Evolutionary conservation across 2,113 vertebrate genomes (phyloP).

Genomic region (Oryzias celebensis): DNA sequence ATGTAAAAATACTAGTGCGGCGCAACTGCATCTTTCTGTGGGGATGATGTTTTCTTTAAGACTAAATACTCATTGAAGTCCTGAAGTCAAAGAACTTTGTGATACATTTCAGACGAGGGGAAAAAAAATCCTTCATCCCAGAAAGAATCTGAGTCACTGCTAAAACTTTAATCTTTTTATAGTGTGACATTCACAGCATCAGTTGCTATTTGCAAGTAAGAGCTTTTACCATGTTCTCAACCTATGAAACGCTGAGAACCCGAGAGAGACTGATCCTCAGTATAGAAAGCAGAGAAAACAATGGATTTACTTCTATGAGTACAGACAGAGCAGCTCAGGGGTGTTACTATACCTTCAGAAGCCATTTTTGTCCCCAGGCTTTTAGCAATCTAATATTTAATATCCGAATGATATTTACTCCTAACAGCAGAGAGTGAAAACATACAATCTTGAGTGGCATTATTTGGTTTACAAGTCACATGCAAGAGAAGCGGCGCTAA

Average conservation of each 20-base stretch:
- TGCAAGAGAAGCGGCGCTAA: too few relatives aligned
- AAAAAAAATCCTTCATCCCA: slow-evolving; percentile 7
- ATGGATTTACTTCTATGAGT: not conserved
- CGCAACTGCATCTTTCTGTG: not conserved
- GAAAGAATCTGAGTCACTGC: slow-evolving; percentile 16
- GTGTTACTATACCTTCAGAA: too few relatives aligned
- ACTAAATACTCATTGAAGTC: not conserved
- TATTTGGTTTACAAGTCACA: too few relatives aligned
- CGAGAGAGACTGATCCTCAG: not conserved
- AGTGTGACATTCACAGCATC: slow-evolving; percentile 46
- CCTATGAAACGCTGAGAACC: slow-evolving; percentile 11
- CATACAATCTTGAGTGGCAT: too few relatives aligned
- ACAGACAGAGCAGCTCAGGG: not conserved
- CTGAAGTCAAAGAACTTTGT: not conserved
- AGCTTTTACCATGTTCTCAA: slow-evolving; percentile 13
- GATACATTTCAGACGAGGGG: slow-evolving; percentile 10
- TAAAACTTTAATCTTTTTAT: slow-evolving; percentile 36
- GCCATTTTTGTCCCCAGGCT: too few relatives aligned
- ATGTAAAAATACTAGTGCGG: too few relatives aligned
- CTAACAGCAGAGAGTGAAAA: too few relatives aligned
- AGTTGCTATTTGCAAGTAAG: slow-evolving; percentile 32
- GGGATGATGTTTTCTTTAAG: not conserved
- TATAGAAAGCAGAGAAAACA: not conserved
- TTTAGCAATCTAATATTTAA: too few relatives aligned
- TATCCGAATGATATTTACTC: too few relatives aligned